Evolutionary conservation across 2,113 vertebrate genomes (phyloP), one percentile per base, ranked within the genome.

Genomic region (Channa maculata): DNA sequence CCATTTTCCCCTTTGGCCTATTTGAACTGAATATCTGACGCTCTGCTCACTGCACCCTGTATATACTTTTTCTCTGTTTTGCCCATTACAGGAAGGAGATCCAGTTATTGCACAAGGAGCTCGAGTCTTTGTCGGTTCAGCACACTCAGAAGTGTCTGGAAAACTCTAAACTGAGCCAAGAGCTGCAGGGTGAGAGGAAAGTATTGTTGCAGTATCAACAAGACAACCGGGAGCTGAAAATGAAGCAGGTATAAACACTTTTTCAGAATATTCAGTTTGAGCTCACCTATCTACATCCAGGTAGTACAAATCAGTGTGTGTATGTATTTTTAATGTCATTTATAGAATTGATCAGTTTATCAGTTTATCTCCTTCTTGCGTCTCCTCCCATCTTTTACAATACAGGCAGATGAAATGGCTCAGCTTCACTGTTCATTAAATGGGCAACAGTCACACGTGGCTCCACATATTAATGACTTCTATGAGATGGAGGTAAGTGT

Each of bases 61-160:
- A 24, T 43, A 2, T 2, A 3, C 14, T 50, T 9, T 68, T 13
- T 41, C 12, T 48, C 36, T 83, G 73, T 14, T 86, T 48, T 70
- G 53, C 52, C 24, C 46, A 8, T 49, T 33, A 0, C 92, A 99
- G 98, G 89, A 96, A 96, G 83, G 96, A 97, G 91, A 86, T 97
- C 53, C 93, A 95, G 88, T 95, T 94, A 0, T 88, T 98, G 86
- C 96, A 97, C 69, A 93, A 96, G 85, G 97, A 99, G 90, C 94
- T 98, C 55, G 96, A 98, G 88, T 94, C 95, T 52, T 92, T 99
- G 37, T 99, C 98, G 0, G 94, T 96, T 86, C 97, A 98, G 92
- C 98, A 99, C 89, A 97, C 96, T 0, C 96, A 98, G 92, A 99
- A 97, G 91, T 99, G 97, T 81, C 89, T 98, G 89, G 97, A 98